Base-by-base conservation (phyloP, 2,888 invertebrate genomes). In the Heliothis peltigera region DNA sequence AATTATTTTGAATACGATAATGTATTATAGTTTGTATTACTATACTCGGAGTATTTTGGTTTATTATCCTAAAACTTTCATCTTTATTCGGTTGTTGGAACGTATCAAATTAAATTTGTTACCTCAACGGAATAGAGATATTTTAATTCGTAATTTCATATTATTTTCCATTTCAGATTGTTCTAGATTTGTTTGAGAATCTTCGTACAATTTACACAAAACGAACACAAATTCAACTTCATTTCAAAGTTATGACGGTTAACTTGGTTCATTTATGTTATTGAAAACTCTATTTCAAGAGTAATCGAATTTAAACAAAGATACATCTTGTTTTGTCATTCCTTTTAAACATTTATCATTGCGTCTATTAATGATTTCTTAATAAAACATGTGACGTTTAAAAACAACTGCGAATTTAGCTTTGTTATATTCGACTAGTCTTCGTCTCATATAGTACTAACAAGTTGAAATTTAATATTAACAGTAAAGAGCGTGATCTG, bases 191-290 rank as follows among this genome's bases (percentile, higher is more conserved):
- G 44, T 52, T 53, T 10, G 17, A 57, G 25, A 52, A 42, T 74
- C 25, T 8, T 55, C 35, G 10, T 48, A 63, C 44, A 62, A 64
- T 52, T 53, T 18, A 17, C 52, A 51, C 49, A 47, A 62, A 57
- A 67, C 59, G 56, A 60, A 21, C 54, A 17, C 42, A 64, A 53
- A 67, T 62, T 64, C 22, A 44, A 66, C 62, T 48, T 44, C 43
- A 64, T 64, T 65, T 64, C 19, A 60, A 65, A 71, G 71, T 68
- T 62, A 68, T 74, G 56, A 17, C 54, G 39, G 60, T 64, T 53
- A 79, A 77, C 60, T 74, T 48, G 51, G 56, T 71, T 62, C 53
- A 70, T 75, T 77, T 77, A 68, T 73, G 65, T 73, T 68, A 63
- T 68, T 63, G 57, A 56, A 53, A 67, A 70, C 64, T 75, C 63